A percentile compares a stretch with the other conserved stretches of the same genome.
These are phyloP conservation scores for Eulithis prunata DNA, from an alignment of 2,888 invertebrate species.

Conservation along the genomic window DNA sequence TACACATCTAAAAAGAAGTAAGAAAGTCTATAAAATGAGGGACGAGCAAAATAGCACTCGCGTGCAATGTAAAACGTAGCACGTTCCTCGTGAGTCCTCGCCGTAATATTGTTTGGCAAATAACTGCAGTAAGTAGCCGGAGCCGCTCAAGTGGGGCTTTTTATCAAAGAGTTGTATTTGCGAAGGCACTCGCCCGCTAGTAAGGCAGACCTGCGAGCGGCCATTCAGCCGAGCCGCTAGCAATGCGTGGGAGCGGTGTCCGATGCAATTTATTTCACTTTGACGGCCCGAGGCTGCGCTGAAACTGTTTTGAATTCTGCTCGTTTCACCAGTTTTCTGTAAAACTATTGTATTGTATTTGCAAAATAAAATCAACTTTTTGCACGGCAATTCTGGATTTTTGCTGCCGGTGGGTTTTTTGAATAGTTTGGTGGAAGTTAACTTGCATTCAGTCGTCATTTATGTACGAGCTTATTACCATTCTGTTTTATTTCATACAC, in stretches of 20 bases:
- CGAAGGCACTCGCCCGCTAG: conserved; percentile 25
- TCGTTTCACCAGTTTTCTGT: conserved; percentile 31
- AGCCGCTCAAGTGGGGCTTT: conserved; percentile 28
- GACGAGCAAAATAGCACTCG: conserved; percentile 17
- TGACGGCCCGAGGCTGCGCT: conserved; percentile 22
- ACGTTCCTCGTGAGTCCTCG: conserved; percentile 14
- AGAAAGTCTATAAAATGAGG: conserved; percentile 22
- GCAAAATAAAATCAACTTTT: conserved; percentile 36
- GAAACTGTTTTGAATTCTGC: conserved; percentile 34
- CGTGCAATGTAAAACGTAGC: conserved; percentile 22
- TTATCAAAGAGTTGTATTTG: conserved; percentile 39
- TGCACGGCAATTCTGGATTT: conserved; percentile 22
- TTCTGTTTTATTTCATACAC: not conserved
- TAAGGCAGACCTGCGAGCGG: conserved; percentile 4
- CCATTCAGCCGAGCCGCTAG: conserved; percentile 34
- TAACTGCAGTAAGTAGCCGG: conserved; percentile 37
- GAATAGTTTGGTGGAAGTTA: conserved; percentile 19
- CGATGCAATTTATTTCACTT: conserved; percentile 42
- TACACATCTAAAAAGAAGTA: not conserved
- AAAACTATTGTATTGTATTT: conserved; percentile 39
- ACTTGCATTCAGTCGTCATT: conserved; percentile 11
- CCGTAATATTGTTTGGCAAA: conserved; percentile 40
- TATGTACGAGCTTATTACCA: not conserved
- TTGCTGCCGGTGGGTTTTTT: conserved; percentile 16
- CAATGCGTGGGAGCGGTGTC: conserved; percentile 37